Base-by-base conservation (phyloP, 2,113 vertebrate genomes). In the Oceanodroma tethys region DNA sequence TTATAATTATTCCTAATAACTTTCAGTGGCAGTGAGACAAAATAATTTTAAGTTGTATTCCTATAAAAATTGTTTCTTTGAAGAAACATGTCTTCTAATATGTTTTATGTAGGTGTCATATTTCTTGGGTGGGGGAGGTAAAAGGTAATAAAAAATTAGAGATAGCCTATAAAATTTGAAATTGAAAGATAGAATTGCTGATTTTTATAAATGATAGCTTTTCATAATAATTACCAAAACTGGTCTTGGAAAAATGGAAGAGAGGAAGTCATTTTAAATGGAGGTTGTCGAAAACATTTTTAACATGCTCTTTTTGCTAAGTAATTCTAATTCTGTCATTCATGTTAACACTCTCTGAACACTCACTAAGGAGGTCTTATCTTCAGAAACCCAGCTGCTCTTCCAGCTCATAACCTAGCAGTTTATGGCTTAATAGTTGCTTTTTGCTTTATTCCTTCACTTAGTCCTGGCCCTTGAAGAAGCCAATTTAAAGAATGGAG, bases 331-430 rank as follows among this genome's bases (percentile, higher is more conserved):
- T 95, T 93, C 92, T 94, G 5, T 90, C 73, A 18, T 94, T 96
- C 90, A 65, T 67, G 72, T 94, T 97, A 86, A 86, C 91, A 88
- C 75, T 92, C 75, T 90, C 71, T 91, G 88, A 95, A 92, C 60
- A 79, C 56, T 88, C 80, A 71, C 75, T 92, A 38, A 92, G 88
- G 92, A 92, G 45, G 94, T 88, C 96, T 97, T 97, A 95, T 97
- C 94, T 96, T 95, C 95, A 95, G 94, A 96, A 97, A 95, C 65
- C 75, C 95, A 97, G 95, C 92, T 97, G 96, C 71, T 96, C 92
- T 95, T 95, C 88, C 80, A 96, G 83, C 95, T 97, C 95, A 79
- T 93, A 95, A 92, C 88, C 65, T 85, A 91, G 87, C 88, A 93
- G 73, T 96, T 97, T 96, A 93, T 15, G 17, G 68, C 83, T 92